Evolutionary conservation across 1,140 invertebrate species (phyloP).

Genomic region (Mya arenaria): DNA sequence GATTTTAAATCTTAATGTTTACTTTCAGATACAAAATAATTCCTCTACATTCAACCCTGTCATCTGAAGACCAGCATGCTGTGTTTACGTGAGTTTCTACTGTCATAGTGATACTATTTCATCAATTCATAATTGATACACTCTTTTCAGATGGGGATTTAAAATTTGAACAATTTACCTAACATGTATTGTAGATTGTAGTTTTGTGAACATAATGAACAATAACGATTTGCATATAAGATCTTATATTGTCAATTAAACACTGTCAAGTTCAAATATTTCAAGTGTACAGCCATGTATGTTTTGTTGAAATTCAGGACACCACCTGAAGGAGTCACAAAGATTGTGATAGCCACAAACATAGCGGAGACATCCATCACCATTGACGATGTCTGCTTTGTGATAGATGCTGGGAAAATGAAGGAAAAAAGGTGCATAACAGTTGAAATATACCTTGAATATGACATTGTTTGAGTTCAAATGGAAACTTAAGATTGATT

Average conservation of each 20-base stretch:
- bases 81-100: conserved; percentile 85
- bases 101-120: too few relatives aligned
- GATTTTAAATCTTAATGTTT: conserved; percentile 80
- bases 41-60: conserved; percentile 91
- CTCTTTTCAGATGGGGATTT: too few relatives aligned
- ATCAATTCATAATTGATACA: too few relatives aligned
- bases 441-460: too few relatives aligned
- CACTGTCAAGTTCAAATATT: too few relatives aligned
- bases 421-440: conserved; percentile 83
- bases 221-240: too few relatives aligned
- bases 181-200: background rate
- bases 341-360: conserved; percentile 82
- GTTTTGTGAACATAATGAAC: too few relatives aligned
- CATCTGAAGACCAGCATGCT: conserved; percentile 89
- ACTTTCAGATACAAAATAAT: conserved; percentile 88
- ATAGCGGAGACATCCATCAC: conserved; percentile 87
- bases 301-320: conserved; percentile 59
- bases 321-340: conserved; percentile 77
- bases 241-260: too few relatives aligned
- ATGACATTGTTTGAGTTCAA: too few relatives aligned
- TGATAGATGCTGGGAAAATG: conserved; percentile 91
- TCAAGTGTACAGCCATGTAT: too few relatives aligned
- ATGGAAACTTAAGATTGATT: too few relatives aligned
- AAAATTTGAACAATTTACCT: conserved; percentile 1
- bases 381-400: conserved; percentile 94